Evolutionary conservation across 1,140 invertebrate species (phyloP).

Genomic region (Microplitis mediator): DNA sequence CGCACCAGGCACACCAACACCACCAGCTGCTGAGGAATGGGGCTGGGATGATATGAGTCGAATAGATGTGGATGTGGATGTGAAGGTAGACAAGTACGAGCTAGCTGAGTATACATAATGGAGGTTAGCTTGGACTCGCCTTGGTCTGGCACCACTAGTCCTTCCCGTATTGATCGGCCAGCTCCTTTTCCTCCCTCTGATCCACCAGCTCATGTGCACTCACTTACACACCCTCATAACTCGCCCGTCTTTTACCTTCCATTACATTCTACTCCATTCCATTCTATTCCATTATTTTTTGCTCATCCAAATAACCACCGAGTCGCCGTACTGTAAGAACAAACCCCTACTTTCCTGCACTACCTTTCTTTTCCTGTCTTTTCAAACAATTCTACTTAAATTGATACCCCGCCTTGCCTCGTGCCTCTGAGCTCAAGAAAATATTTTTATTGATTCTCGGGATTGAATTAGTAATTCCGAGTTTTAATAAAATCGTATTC

Average conservation of each 20-base stretch:
- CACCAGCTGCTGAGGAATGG: slow-evolving; percentile 32
- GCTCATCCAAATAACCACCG: not conserved
- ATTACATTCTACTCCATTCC: not conserved
- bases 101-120: too few species aligned
- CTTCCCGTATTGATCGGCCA: slow-evolving; percentile 58
- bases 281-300: not conserved
- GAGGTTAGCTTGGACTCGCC: slow-evolving; percentile 55
- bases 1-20: slow-evolving; percentile 3
- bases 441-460: too few species aligned
- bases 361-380: too few species aligned
- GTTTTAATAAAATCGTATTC: too few species aligned
- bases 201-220: not conserved
- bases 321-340: too few species aligned
- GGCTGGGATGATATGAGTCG: slow-evolving; percentile 40
- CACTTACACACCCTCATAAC: not conserved
- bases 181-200: slow-evolving; percentile 50
- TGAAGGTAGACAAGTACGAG: too few species aligned
- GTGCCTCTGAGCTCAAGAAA: too few species aligned
- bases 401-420: too few species aligned
- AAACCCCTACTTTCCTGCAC: too few species aligned
- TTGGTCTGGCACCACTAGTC: slow-evolving; percentile 54
- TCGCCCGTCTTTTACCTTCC: not conserved
- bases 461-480: too few species aligned
- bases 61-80: too few species aligned
- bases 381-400: too few species aligned